These are phyloP conservation scores for Pseudeuparius sepicola DNA, from an alignment of 2,888 invertebrate genomes.

Conservation along the genomic window DNA sequence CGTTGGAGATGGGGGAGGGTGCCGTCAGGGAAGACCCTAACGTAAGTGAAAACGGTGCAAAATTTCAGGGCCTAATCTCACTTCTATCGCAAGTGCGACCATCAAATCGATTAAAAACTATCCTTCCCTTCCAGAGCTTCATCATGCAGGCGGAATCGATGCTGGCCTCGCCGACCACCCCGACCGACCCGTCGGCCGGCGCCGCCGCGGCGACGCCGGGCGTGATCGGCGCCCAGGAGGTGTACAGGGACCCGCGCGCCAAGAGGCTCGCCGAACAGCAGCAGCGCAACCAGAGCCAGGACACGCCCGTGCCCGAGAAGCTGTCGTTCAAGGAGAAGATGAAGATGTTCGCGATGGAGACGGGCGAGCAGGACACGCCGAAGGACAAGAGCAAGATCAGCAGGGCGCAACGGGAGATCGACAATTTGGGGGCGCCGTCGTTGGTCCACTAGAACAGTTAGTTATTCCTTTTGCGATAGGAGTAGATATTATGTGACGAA, in stretches of 20 bases:
- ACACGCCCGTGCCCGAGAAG: slow-evolving; percentile 76
- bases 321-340: slow-evolving; percentile 97
- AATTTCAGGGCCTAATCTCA: no score
- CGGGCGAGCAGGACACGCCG: slow-evolving; percentile 86
- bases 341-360: slow-evolving; percentile 98
- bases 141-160: slow-evolving; percentile 71
- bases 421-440: slow-evolving; percentile 46
- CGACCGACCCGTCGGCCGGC: slow-evolving; percentile 46
- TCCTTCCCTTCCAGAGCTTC: slow-evolving; percentile 52
- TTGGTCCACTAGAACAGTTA: slow-evolving; percentile 28
- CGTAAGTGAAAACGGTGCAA: slow-evolving; percentile 58
- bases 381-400: slow-evolving; percentile 95
- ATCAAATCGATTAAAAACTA: slow-evolving; percentile 4
- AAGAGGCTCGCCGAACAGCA: slow-evolving; percentile 73
- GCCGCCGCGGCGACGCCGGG: slow-evolving; percentile 68
- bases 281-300: slow-evolving; percentile 48
- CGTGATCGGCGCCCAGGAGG: slow-evolving; percentile 96
- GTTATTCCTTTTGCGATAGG: no score
- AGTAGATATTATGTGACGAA: no score
- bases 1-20: slow-evolving; percentile 39
- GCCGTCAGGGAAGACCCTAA: slow-evolving; percentile 67
- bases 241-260: slow-evolving; percentile 89
- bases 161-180: slow-evolving; percentile 66
- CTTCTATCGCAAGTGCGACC: not conserved
- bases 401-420: slow-evolving; percentile 89